phyloP scores from a whole-genome alignment of 2,888 invertebrate species.

The Pterostichus niger region DNA sequence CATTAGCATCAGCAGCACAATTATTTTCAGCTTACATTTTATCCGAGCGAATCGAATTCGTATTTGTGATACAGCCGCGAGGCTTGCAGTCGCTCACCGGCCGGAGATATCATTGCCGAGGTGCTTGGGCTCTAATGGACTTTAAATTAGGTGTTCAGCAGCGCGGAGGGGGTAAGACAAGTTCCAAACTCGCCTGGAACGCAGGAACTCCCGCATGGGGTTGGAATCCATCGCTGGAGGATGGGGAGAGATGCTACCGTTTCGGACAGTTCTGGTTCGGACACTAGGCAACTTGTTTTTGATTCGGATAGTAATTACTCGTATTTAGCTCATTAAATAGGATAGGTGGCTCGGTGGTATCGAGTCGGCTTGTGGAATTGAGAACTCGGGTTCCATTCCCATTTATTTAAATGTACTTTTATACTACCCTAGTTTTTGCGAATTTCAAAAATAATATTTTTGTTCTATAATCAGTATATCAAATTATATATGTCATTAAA shows the following conservation, averaged over 20 bases:
- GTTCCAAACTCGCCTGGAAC: conserved; percentile 26
- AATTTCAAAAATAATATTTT: too few species aligned
- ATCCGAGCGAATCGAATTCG: conserved; percentile 42
- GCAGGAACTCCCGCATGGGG: neutral
- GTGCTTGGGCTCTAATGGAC: conserved; percentile 46
- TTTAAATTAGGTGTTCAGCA: conserved; percentile 37
- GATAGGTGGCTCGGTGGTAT: too few species aligned
- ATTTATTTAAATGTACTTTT: too few species aligned
- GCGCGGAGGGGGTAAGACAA: neutral
- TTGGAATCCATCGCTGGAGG: neutral
- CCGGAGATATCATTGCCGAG: conserved; percentile 41
- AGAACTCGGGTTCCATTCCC: too few species aligned
- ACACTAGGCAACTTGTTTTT: neutral
- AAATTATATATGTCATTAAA: too few species aligned
- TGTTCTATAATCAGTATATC: too few species aligned
- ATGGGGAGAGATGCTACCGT: too few species aligned
- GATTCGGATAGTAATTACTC: too few species aligned
- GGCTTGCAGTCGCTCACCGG: neutral
- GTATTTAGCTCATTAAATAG: too few species aligned
- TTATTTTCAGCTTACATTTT: conserved; percentile 46
- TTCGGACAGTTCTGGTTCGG: neutral
- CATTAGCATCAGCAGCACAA: conserved; percentile 23
- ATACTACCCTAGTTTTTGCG: too few species aligned
- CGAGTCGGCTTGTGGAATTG: too few species aligned
- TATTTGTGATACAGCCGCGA: conserved; percentile 28